Conservation (phyloP, 2,888 invertebrate genomes). For the Leuctra nigra region DNA sequence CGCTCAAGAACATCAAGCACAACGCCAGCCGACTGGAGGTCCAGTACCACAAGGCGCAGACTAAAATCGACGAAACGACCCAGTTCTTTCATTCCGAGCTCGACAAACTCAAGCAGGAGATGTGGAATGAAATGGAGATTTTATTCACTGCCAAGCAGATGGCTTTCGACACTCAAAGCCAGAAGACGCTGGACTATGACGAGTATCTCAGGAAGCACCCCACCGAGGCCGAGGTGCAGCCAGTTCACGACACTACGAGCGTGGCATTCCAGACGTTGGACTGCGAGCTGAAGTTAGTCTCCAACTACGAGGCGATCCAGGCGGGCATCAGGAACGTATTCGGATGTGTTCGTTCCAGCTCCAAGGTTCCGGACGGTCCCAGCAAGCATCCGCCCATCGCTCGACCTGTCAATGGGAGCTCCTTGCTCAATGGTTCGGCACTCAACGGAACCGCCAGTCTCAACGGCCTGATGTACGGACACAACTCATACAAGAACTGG, state of each 20-base stretch:
- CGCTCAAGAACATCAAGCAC: conserved; percentile 82
- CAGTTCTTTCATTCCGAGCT: conserved; percentile 92
- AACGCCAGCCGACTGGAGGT: conserved; percentile 72
- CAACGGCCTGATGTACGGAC: conserved; percentile 45
- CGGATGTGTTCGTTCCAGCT: conserved; percentile 87
- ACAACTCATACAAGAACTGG: conserved; percentile 95
- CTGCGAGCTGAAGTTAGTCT: conserved; percentile 91
- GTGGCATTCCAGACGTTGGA: conserved; percentile 73
- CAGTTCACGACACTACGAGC: conserved; percentile 84
- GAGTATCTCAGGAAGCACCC: conserved; percentile 87
- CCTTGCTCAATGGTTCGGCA: conserved; percentile 35
- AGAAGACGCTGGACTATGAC: conserved; percentile 91
- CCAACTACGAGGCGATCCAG: conserved; percentile 96
- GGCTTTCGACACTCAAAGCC: conserved; percentile 75
- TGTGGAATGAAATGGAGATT: conserved; percentile 91
- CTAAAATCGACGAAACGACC: conserved; percentile 93
- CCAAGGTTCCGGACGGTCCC: conserved; percentile 60
- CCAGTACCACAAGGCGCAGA: conserved; percentile 87
- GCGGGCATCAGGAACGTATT: conserved; percentile 93
- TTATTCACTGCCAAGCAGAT: conserved; percentile 88
- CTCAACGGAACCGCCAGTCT: conserved; percentile 22
- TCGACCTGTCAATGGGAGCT: conserved; percentile 50
- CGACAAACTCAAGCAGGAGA: conserved; percentile 90
- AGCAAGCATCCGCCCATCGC: conserved; percentile 89
- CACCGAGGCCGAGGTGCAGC: conserved; percentile 81